phyloP scores from a whole-genome alignment of 2,888 invertebrate genomes.

The Polyommatus iphigenia region DNA sequence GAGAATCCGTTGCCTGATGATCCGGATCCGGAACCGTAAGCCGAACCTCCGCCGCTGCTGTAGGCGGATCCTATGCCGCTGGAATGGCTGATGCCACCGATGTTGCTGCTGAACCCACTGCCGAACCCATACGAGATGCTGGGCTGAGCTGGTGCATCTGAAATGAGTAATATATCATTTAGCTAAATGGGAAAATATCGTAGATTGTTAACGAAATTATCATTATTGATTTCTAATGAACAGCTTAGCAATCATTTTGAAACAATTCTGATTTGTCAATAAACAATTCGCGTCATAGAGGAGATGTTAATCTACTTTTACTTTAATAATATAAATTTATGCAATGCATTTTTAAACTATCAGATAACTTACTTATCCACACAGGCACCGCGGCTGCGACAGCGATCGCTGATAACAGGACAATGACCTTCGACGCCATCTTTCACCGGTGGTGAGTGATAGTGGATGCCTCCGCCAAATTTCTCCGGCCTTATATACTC shows the following conservation, averaged over 20 bases:
- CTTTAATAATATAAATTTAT: not conserved
- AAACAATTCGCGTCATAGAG: not conserved
- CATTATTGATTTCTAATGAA: not conserved
- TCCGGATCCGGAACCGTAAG: slow-evolving; percentile 59
- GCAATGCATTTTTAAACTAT: not conserved
- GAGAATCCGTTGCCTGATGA: slow-evolving; percentile 51
- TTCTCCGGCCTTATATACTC: slow-evolving; percentile 69
- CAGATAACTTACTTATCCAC: slow-evolving; percentile 55
- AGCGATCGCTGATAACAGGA: slow-evolving; percentile 53
- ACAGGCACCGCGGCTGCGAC: slow-evolving; percentile 57
- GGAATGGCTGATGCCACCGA: slow-evolving; percentile 67
- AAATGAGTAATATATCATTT: slow-evolving; percentile 12
- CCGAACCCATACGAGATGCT: slow-evolving; percentile 67
- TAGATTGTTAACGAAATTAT: not conserved
- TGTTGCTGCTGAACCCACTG: slow-evolving; percentile 67
- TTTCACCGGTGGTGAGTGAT: slow-evolving; percentile 56
- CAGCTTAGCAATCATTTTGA: too few species aligned
- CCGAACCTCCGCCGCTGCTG: slow-evolving; percentile 58
- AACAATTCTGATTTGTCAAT: too few species aligned
- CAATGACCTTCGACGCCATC: slow-evolving; percentile 63
- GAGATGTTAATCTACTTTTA: not conserved
- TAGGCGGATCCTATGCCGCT: slow-evolving; percentile 61
- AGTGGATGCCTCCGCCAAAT: slow-evolving; percentile 65
- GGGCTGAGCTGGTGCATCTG: slow-evolving; percentile 53
- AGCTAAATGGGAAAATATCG: not conserved